Conservation (phyloP, 2,797 vertebrate species). For the Lagodon rhomboides region DNA sequence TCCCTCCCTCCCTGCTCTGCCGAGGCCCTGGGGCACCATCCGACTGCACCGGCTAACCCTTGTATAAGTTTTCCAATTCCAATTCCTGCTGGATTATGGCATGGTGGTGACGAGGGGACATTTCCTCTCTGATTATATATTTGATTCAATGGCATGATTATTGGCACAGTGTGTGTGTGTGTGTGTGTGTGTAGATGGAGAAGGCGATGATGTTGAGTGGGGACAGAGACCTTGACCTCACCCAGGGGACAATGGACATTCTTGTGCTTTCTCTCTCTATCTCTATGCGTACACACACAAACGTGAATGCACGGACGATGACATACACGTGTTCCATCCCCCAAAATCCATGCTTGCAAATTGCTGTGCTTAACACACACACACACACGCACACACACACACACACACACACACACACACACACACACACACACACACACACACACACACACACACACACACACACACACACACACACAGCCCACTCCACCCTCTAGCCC, state of each 20-base stretch:
- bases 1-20: conserved; percentile 54
- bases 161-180: conserved; percentile 58
- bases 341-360: conserved; percentile 49
- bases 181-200: conserved; percentile 54
- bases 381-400: conserved; percentile 33
- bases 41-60: conserved; percentile 88
- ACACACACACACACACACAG: conserved; percentile 42
- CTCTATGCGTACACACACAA: conserved; percentile 17
- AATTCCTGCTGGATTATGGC: conserved; percentile 85
- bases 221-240: conserved; percentile 80
- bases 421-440: conserved; percentile 52
- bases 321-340: conserved; percentile 30
- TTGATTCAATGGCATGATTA: conserved; percentile 92
- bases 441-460: conserved; percentile 55
- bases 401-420: conserved; percentile 36
- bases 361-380: conserved; percentile 28
- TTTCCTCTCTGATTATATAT: conserved; percentile 88
- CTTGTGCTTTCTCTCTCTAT: conserved; percentile 12
- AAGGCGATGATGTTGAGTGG: conserved; percentile 65
- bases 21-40: conserved; percentile 90
- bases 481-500: conserved; percentile 71
- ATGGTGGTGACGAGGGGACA: conserved; percentile 87
- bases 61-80: conserved; percentile 95
- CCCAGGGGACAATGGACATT: conserved; percentile 73
- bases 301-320: conserved; percentile 12